A percentile compares a stretch with the other conserved stretches of the same genome.
Evolutionary conservation across 2,113 vertebrate genomes (phyloP).

Genomic region (Bos javanicus): DNA sequence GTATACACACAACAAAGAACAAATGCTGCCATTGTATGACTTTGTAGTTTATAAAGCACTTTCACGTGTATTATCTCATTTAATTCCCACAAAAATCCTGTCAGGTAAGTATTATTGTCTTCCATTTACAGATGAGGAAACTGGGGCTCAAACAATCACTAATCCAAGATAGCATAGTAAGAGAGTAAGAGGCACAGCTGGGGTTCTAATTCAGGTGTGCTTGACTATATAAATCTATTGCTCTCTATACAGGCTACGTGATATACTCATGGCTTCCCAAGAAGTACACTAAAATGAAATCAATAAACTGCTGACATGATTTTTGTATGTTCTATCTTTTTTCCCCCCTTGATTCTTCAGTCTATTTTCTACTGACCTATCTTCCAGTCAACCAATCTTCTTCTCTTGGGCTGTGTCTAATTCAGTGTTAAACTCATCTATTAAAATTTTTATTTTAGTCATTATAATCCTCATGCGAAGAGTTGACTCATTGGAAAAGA

Average conservation of each 20-base stretch:
- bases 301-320: neutral
- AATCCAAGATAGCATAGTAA: conserved; percentile 17
- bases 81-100: neutral
- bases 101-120: neutral
- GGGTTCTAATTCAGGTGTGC: neutral
- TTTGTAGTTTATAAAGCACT: neutral
- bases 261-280: neutral
- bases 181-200: neutral
- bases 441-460: conserved; percentile 6
- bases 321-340: neutral
- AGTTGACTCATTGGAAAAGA: no score
- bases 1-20: neutral
- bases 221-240: neutral
- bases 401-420: neutral
- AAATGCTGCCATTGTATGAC: neutral
- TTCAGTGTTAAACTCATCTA: neutral
- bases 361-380: conserved; percentile 2
- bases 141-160: neutral
- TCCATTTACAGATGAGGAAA: neutral
- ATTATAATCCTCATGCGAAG: neutral
- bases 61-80: neutral
- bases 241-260: neutral
- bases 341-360: neutral
- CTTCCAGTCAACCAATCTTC: neutral
- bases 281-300: conserved; percentile 2